These are phyloP conservation scores for Neocrepidodera transversa DNA, from an alignment of 2,888 invertebrate species.

Conservation along the genomic window DNA sequence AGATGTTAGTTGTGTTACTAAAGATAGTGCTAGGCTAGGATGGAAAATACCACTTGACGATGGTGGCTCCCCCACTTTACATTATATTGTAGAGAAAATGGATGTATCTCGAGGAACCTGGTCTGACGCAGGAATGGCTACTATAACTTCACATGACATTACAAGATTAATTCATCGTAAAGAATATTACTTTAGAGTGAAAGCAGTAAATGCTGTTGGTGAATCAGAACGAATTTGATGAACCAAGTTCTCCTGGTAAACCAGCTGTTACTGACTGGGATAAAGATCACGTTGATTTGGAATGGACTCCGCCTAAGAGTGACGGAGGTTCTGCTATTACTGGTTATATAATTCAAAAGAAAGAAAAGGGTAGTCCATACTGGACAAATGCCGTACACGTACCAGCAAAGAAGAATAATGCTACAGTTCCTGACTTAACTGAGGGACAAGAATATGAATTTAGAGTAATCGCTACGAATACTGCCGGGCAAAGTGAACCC, in stretches of 20 bases:
- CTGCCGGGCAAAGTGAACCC: slow-evolving; percentile 95
- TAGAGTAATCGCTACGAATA: slow-evolving; percentile 92
- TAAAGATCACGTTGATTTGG: slow-evolving; percentile 88
- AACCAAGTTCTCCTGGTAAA: slow-evolving; percentile 92
- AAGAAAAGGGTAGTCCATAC: slow-evolving; percentile 92
- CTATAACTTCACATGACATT: slow-evolving; percentile 80
- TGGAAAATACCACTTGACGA: slow-evolving; percentile 91
- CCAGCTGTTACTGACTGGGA: slow-evolving; percentile 93
- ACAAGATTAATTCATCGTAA: slow-evolving; percentile 90
- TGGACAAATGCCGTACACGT: slow-evolving; percentile 93
- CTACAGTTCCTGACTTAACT: slow-evolving; percentile 86
- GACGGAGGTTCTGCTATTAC: slow-evolving; percentile 92
- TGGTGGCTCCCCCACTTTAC: slow-evolving; percentile 93
- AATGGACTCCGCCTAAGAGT: slow-evolving; percentile 89
- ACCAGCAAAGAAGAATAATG: slow-evolving; percentile 78
- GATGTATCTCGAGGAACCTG: slow-evolving; percentile 94
- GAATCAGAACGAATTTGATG: slow-evolving; percentile 97
- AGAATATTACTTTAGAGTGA: slow-evolving; percentile 96
- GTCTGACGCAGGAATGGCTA: slow-evolving; percentile 92
- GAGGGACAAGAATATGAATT: slow-evolving; percentile 98
- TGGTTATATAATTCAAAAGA: slow-evolving; percentile 94
- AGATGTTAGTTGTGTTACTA: slow-evolving; percentile 81
- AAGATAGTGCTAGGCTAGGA: slow-evolving; percentile 85
- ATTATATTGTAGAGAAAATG: slow-evolving; percentile 97
- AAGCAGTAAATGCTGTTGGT: slow-evolving; percentile 95